Conservation (phyloP, 2,113 vertebrate species). For the Pristiophorus japonicus region DNA sequence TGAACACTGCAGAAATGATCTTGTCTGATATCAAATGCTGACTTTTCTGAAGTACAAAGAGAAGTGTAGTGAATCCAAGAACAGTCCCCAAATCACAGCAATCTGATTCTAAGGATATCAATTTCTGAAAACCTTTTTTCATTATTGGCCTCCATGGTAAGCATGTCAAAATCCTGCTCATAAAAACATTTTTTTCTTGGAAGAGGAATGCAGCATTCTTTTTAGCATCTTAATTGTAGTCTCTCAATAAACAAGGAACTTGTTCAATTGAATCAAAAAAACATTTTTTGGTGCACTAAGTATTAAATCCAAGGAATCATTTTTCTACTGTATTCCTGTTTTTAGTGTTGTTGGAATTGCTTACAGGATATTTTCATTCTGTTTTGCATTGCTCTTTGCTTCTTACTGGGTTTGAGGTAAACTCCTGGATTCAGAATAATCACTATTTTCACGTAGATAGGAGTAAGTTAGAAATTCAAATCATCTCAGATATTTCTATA, state of each 20-base stretch:
- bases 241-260: neutral
- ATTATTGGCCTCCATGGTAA: neutral
- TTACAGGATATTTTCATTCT: neutral
- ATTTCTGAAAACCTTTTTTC: neutral
- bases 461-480: neutral
- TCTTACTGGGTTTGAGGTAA: neutral
- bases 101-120: neutral
- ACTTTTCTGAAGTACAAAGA: neutral
- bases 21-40: neutral
- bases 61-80: neutral
- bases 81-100: neutral
- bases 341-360: neutral
- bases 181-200: neutral
- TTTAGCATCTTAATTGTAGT: neutral
- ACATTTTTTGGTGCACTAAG: neutral
- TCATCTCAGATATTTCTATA: neutral
- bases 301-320: neutral
- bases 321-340: neutral
- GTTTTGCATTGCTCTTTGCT: neutral
- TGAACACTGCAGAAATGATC: neutral
- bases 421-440: neutral
- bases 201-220: neutral
- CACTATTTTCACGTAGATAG: neutral
- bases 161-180: neutral
- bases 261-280: neutral